phyloP scores from a whole-genome alignment of 2,797 vertebrate species.

The Anniella stebbinsi region DNA sequence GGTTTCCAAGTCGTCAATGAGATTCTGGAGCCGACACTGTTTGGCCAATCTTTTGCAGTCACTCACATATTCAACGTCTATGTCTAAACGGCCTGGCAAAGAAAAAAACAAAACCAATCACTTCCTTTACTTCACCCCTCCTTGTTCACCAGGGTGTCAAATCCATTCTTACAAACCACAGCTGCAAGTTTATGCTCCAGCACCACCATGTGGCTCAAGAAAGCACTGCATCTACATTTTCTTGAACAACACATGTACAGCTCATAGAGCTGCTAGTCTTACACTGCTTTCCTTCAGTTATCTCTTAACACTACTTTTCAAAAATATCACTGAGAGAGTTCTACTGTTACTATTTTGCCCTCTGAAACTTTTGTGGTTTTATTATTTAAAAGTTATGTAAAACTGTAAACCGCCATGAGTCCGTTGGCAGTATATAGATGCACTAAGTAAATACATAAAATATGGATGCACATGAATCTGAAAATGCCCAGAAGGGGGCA shows the following conservation, averaged over 20 bases:
- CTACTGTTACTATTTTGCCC: background rate
- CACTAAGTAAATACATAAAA: background rate
- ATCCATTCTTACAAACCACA: background rate
- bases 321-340: background rate
- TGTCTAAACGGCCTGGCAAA: slow-evolving; percentile 87
- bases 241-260: background rate
- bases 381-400: background rate
- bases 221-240: slow-evolving; percentile 35
- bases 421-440: background rate
- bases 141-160: background rate
- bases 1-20: slow-evolving; percentile 92
- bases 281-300: too few relatives aligned
- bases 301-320: background rate
- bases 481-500: background rate
- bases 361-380: background rate
- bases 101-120: background rate
- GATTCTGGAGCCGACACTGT: slow-evolving; percentile 92
- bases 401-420: background rate
- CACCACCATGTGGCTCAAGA: slow-evolving; percentile 67
- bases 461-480: background rate
- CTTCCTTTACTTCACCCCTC: slow-evolving; percentile 4
- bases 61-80: slow-evolving; percentile 91
- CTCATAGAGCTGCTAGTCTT: background rate
- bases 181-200: slow-evolving; percentile 38
- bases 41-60: slow-evolving; percentile 94